Conservation (phyloP, 1,140 invertebrate species). For the Glossosoma conforme region DNA sequence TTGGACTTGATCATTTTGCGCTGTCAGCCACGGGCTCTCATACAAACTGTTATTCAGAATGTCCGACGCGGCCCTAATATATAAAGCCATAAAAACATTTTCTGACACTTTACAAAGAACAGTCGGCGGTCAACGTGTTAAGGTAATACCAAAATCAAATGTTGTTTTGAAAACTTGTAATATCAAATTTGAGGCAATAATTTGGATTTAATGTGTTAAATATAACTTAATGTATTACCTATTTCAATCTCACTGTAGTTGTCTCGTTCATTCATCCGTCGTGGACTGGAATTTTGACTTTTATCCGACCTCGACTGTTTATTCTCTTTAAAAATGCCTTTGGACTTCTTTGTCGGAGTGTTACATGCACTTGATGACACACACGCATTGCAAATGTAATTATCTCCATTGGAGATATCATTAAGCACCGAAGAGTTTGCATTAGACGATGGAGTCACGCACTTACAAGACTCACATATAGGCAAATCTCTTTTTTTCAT, state of each 20-base stretch:
- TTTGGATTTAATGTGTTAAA: too few relatives aligned
- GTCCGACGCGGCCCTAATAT: too few relatives aligned
- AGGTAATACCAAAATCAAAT: too few relatives aligned
- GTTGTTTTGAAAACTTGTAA: too few relatives aligned
- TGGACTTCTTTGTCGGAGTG: constrained; percentile 26
- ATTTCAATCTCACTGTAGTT: constrained; percentile 29
- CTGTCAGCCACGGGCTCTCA: too few relatives aligned
- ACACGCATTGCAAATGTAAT: constrained; percentile 26
- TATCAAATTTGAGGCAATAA: too few relatives aligned
- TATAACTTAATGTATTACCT: constrained; percentile 17
- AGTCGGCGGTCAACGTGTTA: too few relatives aligned
- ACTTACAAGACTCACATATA: constrained; percentile 36
- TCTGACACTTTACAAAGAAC: too few relatives aligned
- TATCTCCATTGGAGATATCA: constrained; percentile 12
- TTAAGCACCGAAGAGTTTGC: constrained; percentile 1
- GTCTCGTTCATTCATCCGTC: constrained; percentile 13
- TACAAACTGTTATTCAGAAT: too few relatives aligned
- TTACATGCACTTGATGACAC: constrained; percentile 14
- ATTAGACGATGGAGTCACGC: constrained; percentile 31
- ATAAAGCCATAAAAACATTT: too few relatives aligned
- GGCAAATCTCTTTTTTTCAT: constrained; percentile 38
- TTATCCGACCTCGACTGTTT: constrained; percentile 27
- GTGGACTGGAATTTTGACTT: constrained; percentile 25
- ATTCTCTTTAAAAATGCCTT: constrained; percentile 19
- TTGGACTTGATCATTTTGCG: too few relatives aligned